A percentile compares a stretch with the other conserved stretches of the same genome.
Conservation (phyloP, 2,113 vertebrate genomes). For the Trichomycterus rosablanca region DNA sequence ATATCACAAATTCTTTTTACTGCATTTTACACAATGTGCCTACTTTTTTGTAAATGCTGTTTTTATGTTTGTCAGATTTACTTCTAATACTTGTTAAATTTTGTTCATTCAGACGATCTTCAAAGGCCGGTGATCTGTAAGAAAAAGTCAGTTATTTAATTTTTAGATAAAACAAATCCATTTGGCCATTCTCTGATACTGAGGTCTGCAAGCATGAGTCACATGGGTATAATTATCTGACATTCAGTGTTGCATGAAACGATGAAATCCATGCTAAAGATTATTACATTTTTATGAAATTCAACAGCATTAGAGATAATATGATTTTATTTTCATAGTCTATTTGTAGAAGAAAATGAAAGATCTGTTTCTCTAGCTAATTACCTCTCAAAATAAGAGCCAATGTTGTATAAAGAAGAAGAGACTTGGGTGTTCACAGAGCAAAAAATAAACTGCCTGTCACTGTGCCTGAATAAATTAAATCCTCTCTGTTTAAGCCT, state of each 20-base stretch:
- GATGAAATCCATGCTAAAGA: constrained; percentile 18
- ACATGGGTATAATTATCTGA: constrained; percentile 13
- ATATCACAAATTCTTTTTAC: too few species aligned
- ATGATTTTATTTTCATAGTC: constrained; percentile 25
- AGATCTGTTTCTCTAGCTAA: constrained; percentile 16
- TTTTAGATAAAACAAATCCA: constrained; percentile 3
- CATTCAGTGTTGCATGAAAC: constrained; percentile 8
- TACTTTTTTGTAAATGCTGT: too few species aligned
- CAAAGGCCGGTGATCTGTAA: not conserved
- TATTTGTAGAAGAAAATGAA: constrained; percentile 24
- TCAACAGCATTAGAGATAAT: constrained; percentile 26
- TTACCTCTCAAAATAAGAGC: constrained; percentile 14
- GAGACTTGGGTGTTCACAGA: not conserved
- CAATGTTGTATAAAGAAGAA: not conserved
- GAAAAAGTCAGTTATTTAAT: not conserved
- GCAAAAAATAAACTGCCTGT: not conserved
- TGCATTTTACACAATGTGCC: too few species aligned
- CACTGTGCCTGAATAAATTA: too few species aligned
- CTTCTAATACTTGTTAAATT: too few species aligned
- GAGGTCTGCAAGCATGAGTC: constrained; percentile 12
- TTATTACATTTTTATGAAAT: constrained; percentile 25
- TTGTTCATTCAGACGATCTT: too few species aligned
- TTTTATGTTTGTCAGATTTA: too few species aligned
- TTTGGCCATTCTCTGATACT: not conserved
- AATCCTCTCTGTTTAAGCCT: too few species aligned